A percentile compares a stretch with the other conserved stretches of the same genome.
Evolutionary conservation across 1,140 invertebrate species (phyloP).

Genomic region (Bombus balteatus): DNA sequence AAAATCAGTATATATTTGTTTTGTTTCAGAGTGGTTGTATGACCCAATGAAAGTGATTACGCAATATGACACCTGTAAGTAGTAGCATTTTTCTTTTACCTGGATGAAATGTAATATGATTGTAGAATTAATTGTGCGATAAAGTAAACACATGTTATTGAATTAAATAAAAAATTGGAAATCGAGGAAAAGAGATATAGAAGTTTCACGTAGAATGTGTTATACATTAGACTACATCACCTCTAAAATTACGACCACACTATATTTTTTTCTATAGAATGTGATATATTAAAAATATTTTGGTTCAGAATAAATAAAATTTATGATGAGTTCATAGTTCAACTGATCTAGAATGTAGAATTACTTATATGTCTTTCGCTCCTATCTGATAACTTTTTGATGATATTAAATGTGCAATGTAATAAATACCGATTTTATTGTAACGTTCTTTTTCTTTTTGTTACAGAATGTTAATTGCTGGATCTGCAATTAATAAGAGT

Average conservation of each 20-base stretch:
- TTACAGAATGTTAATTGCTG: neutral
- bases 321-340: slow-evolving; percentile 80
- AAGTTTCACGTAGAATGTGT: neutral
- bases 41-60: neutral
- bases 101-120: neutral
- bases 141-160: too few relatives aligned
- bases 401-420: neutral
- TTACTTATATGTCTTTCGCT: slow-evolving; percentile 76
- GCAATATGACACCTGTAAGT: neutral
- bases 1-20: neutral
- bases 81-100: neutral
- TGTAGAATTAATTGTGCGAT: neutral
- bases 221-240: neutral
- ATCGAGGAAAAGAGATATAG: too few relatives aligned
- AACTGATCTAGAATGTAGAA: slow-evolving; percentile 72
- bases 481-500: neutral
- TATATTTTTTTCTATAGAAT: too few relatives aligned
- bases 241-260: neutral
- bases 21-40: slow-evolving; percentile 20
- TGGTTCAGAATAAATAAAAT: too few relatives aligned
- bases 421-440: neutral
- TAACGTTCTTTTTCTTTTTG: neutral
- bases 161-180: neutral
- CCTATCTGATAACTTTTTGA: slow-evolving; percentile 75
- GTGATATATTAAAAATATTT: neutral